Percentiles rank a stretch among this genome's conserved stretches.
Conservation (phyloP, 2,888 invertebrate species). For the Ditula angustiorana region DNA sequence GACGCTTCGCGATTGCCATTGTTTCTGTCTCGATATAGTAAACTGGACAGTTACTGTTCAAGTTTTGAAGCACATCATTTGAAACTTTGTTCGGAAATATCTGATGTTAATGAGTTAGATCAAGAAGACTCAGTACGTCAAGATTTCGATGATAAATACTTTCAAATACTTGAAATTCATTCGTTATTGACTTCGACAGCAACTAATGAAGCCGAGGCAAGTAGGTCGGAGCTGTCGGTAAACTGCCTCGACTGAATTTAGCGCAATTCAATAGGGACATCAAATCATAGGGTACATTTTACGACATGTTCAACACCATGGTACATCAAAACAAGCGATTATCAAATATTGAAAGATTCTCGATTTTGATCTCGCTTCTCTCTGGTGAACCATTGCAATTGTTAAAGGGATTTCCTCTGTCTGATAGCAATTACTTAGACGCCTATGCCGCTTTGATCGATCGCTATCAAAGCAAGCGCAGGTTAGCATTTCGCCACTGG, state of each 20-base stretch:
- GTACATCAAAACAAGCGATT: slow-evolving; percentile 3
- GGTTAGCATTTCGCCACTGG: slow-evolving; percentile 8
- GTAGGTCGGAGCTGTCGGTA: neutral
- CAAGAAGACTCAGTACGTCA: neutral
- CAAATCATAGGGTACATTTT: neutral
- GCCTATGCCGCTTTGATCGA: slow-evolving; percentile 13
- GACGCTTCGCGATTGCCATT: neutral
- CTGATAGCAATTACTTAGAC: slow-evolving; percentile 6
- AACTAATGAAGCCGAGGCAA: neutral
- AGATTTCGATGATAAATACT: neutral
- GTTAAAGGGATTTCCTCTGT: slow-evolving; percentile 2
- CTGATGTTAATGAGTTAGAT: neutral
- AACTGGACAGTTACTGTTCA: neutral
- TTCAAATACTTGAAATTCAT: neutral
- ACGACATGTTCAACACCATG: slow-evolving; percentile 13
- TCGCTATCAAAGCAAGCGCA: slow-evolving; percentile 10
- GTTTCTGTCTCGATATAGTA: neutral
- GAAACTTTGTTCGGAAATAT: neutral
- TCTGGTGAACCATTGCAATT: slow-evolving; percentile 7
- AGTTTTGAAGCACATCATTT: neutral
- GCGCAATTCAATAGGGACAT: neutral
- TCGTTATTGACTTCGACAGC: neutral
- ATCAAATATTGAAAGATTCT: neutral
- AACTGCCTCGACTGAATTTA: neutral
- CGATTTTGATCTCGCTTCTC: slow-evolving; percentile 10